A percentile compares a stretch with the other conserved stretches of the same genome.
Evolutionary conservation across 2,113 vertebrate species (phyloP).

Genomic region (Gymnocephalus cernua): DNA sequence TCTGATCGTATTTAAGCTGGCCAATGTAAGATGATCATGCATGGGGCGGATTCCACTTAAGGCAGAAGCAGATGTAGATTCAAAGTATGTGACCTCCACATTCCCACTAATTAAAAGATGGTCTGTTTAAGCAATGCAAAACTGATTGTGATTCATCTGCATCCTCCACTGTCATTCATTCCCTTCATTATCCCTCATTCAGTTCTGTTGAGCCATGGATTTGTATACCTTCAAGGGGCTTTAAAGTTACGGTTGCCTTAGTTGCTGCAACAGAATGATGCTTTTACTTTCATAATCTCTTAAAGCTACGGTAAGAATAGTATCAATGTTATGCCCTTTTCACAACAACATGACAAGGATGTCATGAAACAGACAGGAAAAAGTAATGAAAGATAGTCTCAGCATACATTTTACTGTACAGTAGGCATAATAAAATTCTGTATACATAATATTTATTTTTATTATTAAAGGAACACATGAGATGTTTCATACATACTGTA

Average conservation of each 20-base stretch:
- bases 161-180: slow-evolving; percentile 19
- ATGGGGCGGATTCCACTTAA: slow-evolving; percentile 28
- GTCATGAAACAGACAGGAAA: not conserved
- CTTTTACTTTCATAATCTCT: slow-evolving; percentile 42
- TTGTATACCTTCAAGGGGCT: slow-evolving; percentile 45
- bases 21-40: slow-evolving; percentile 47
- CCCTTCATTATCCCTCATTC: slow-evolving; percentile 23
- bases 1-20: slow-evolving; percentile 57
- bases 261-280: slow-evolving; percentile 19
- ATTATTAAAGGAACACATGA: not conserved
- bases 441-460: not conserved
- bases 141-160: slow-evolving; percentile 36
- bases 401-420: not conserved
- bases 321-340: not conserved
- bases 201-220: slow-evolving; percentile 56
- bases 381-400: not conserved
- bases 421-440: not conserved
- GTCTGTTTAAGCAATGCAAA: slow-evolving; percentile 29
- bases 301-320: slow-evolving; percentile 42
- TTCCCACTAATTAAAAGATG: slow-evolving; percentile 25
- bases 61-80: slow-evolving; percentile 11
- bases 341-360: slow-evolving; percentile 10
- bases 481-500: not conserved
- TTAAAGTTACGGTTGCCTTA: slow-evolving; percentile 42
- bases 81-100: slow-evolving; percentile 34